Evolutionary conservation across 2,888 invertebrate species (phyloP).

Genomic region (Nemotelus nigrinus): DNA sequence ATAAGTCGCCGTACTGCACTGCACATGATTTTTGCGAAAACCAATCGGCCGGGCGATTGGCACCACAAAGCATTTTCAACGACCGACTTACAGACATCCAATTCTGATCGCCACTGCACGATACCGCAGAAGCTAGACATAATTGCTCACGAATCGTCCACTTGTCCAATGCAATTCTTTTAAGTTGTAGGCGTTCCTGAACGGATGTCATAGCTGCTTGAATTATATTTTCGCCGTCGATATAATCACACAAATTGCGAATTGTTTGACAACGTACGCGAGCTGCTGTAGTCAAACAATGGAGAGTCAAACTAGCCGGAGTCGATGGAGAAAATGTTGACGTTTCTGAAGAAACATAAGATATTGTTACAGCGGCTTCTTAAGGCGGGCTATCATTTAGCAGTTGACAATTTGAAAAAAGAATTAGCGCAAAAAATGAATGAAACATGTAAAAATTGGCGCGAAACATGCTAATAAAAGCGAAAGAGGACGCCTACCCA

Average conservation of each 20-base stretch:
- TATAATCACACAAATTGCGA: background rate
- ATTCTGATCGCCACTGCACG: slow-evolving; percentile 88
- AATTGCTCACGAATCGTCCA: slow-evolving; percentile 89
- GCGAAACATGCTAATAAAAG: too few relatives aligned
- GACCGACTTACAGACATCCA: slow-evolving; percentile 89
- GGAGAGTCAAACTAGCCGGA: too few relatives aligned
- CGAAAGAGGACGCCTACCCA: too few relatives aligned
- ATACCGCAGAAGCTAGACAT: slow-evolving; percentile 85
- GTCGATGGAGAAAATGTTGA: background rate
- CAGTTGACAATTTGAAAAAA: too few relatives aligned
- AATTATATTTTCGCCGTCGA: background rate
- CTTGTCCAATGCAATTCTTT: slow-evolving; percentile 78
- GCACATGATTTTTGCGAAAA: slow-evolving; percentile 92
- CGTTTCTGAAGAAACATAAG: background rate
- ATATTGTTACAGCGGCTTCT: slow-evolving; percentile 6
- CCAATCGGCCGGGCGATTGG: slow-evolving; percentile 83
- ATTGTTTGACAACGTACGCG: background rate
- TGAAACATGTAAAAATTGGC: too few relatives aligned
- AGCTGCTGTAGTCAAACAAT: background rate
- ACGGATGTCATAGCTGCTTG: slow-evolving; percentile 55
- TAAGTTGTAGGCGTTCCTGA: slow-evolving; percentile 65
- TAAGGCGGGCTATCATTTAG: too few relatives aligned
- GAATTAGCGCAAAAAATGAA: too few relatives aligned
- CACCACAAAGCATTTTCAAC: slow-evolving; percentile 79
- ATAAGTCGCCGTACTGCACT: slow-evolving; percentile 83